Conservation (phyloP, 2,797 vertebrate species). For the Acropternis orthonyx region DNA sequence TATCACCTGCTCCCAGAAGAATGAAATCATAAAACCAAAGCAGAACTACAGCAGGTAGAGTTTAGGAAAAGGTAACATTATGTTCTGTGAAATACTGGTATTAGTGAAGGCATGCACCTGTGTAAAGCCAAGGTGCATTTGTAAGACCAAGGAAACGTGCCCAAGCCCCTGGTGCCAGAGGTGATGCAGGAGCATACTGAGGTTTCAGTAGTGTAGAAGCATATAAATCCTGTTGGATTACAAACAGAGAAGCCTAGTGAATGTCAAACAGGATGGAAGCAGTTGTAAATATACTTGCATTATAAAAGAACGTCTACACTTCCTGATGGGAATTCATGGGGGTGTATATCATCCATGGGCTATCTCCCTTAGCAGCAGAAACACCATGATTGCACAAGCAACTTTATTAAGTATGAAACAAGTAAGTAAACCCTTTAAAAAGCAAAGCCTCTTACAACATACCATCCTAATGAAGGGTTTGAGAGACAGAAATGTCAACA, state of each 20-base stretch:
- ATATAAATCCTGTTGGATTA: background rate
- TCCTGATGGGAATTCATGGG: background rate
- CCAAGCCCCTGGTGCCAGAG: background rate
- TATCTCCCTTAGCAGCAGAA: background rate
- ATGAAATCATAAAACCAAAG: background rate
- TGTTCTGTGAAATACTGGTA: background rate
- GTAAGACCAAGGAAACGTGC: background rate
- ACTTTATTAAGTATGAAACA: background rate
- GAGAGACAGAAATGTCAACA: background rate
- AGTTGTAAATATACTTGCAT: constrained; percentile 15
- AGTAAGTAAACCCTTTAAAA: background rate
- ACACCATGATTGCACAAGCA: background rate
- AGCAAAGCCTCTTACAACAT: background rate
- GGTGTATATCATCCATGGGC: background rate
- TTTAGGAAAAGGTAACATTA: background rate
- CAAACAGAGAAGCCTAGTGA: background rate
- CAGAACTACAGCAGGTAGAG: background rate
- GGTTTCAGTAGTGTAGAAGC: background rate
- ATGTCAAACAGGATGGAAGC: background rate
- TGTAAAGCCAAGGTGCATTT: background rate
- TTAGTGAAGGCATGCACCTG: background rate
- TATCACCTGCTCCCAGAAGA: background rate
- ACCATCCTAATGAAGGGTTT: background rate
- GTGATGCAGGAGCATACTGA: background rate
- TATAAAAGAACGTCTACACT: background rate